Base-by-base conservation (phyloP, 2,888 invertebrate species). In the Hypercompe scribonia region DNA sequence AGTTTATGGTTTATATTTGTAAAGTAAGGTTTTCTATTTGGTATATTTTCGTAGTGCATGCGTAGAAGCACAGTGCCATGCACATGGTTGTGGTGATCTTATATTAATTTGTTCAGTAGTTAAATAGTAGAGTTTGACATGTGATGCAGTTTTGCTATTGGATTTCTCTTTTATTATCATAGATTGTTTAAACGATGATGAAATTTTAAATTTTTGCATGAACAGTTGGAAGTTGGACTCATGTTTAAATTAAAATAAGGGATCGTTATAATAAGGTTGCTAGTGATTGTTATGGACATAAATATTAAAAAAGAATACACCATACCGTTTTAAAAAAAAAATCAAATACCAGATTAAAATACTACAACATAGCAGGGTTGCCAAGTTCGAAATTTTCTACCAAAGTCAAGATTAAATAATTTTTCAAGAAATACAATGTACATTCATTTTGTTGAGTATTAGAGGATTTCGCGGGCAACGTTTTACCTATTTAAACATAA, bases 51-150 rank as follows among this genome's bases (percentile, higher is more conserved):
- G 89, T 95, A 94, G 93, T 95, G 95, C 95, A 95, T 95, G 95
- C 82, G 92, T 94, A 95, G 83, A 89, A 88, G 93, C 93, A 94
- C 94, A 90, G 94, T 92, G 94, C 94, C 93, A 88, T 87, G 92
- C 92, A 93, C 93, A 90, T 91, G 95, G 95, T 95, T 95, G 95
- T 94, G 95, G 95, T 95, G 94, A 93, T 87, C 86, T 89, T 86
- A 86, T 84, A 78, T 76, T 83, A 84, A 81, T 87, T 81, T 79
- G 78, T 86, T 86, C 85, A 81, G 92, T 93, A 93, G 92, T 82
- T 88, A 72, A 24, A 34, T 65, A 74, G 88, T 89, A 90, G 90
- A 84, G 82, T 88, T 93, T 91, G 88, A 90, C 88, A 89, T 95
- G 93, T 93, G 93, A 94, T 94, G 93, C 94, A 92, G 92, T 93